phyloP scores from a whole-genome alignment of 2,113 vertebrate genomes.

The Brachyhypopomus occidentalis region DNA sequence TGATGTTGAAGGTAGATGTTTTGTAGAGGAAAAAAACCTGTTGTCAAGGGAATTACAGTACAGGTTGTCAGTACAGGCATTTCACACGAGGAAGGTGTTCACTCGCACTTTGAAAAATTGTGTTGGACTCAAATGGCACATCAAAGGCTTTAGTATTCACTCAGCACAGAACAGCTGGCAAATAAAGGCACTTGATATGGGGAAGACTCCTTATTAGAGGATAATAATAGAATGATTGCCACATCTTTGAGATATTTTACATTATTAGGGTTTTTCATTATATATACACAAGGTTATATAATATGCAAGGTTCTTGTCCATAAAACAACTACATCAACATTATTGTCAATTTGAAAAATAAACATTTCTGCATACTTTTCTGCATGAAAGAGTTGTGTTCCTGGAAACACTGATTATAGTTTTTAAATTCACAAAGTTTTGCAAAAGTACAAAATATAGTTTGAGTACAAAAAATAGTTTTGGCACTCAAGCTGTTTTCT shows the following conservation, averaged over 20 bases:
- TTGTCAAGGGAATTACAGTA: constrained; percentile 31
- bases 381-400: not conserved
- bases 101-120: constrained; percentile 26
- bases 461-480: not conserved
- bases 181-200: constrained; percentile 37
- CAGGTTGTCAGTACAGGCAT: constrained; percentile 19
- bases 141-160: constrained; percentile 45
- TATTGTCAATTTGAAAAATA: no score
- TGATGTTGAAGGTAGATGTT: constrained; percentile 13
- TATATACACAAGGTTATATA: no score
- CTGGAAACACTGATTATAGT: not conserved
- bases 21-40: constrained; percentile 16
- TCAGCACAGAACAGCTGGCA: constrained; percentile 31
- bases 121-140: constrained; percentile 31
- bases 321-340: no score
- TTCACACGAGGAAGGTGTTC: constrained; percentile 29
- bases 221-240: constrained; percentile 26
- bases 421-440: not conserved
- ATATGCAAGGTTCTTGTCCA: no score
- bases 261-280: not conserved
- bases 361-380: not conserved
- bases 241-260: constrained; percentile 12
- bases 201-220: constrained; percentile 14
- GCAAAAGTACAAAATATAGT: not conserved
- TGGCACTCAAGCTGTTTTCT: no score